These are phyloP conservation scores for Beaufortia kweichowensis DNA, from an alignment of 2,113 vertebrate species.

Conservation along the genomic window DNA sequence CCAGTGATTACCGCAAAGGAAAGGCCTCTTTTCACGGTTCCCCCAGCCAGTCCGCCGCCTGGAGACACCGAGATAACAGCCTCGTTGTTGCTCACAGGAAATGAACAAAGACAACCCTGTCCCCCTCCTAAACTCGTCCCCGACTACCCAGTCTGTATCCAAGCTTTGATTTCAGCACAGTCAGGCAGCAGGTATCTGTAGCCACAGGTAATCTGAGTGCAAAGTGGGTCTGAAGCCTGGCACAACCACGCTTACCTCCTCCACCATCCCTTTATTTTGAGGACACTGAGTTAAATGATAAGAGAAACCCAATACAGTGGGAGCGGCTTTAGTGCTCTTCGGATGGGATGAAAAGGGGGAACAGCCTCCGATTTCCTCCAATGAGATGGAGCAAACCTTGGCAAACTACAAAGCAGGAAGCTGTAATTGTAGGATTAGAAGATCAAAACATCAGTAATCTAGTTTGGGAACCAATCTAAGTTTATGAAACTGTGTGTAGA, in stretches of 20 bases:
- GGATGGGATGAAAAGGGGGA: slow-evolving; percentile 54
- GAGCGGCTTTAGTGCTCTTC: slow-evolving; percentile 51
- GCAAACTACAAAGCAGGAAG: slow-evolving; percentile 34
- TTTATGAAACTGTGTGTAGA: background rate
- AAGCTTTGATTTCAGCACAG: slow-evolving; percentile 73
- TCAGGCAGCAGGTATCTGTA: slow-evolving; percentile 67
- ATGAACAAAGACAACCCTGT: slow-evolving; percentile 77
- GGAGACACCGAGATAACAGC: slow-evolving; percentile 68
- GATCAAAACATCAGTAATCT: slow-evolving; percentile 6
- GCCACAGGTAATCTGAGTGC: slow-evolving; percentile 64
- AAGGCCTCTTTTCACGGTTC: slow-evolving; percentile 59
- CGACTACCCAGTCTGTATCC: slow-evolving; percentile 55
- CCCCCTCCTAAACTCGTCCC: slow-evolving; percentile 53
- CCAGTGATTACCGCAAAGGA: slow-evolving; percentile 66
- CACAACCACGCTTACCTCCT: slow-evolving; percentile 39
- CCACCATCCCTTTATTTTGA: slow-evolving; percentile 56
- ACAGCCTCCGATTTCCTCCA: slow-evolving; percentile 23
- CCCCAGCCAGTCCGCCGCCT: slow-evolving; percentile 58
- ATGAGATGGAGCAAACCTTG: slow-evolving; percentile 12
- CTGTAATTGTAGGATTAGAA: slow-evolving; percentile 44
- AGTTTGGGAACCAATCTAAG: slow-evolving; percentile 24
- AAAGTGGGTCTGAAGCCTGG: slow-evolving; percentile 46
- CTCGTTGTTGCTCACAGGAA: slow-evolving; percentile 65
- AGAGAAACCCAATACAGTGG: slow-evolving; percentile 64
- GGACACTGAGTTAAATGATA: slow-evolving; percentile 62